phyloP scores from a whole-genome alignment of 1,140 invertebrate species.

The Macrostomum lignano region DNA sequence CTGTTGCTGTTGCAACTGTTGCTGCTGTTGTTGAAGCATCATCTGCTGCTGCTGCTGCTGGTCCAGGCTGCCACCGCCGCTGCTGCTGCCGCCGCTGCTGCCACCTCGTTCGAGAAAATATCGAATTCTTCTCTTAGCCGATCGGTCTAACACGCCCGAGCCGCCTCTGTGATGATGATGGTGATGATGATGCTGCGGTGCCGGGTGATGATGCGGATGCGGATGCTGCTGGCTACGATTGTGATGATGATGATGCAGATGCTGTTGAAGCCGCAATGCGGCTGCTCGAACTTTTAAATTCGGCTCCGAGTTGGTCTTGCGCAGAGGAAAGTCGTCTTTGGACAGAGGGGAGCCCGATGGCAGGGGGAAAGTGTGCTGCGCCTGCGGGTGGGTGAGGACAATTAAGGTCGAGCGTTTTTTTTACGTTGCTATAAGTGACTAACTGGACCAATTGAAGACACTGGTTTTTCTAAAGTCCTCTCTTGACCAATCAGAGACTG shows the following conservation, averaged over 20 bases:
- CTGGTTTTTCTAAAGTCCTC: conserved; percentile 1
- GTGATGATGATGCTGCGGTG: conserved; percentile 34
- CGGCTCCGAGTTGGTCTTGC: conserved; percentile 6
- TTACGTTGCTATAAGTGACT: not conserved
- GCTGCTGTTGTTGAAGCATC: too few relatives aligned
- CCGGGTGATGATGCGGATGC: too few relatives aligned
- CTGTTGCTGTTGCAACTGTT: too few relatives aligned
- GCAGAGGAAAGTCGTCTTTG: conserved; percentile 6
- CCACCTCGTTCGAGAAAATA: too few relatives aligned
- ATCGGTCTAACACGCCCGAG: too few relatives aligned
- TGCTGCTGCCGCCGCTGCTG: too few relatives aligned
- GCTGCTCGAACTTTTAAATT: conserved; percentile 6
- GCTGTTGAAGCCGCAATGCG: not conserved
- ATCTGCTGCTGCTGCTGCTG: too few relatives aligned
- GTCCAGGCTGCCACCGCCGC: too few relatives aligned
- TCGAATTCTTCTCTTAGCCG: too few relatives aligned
- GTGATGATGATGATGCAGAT: not conserved
- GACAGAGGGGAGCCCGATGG: not conserved
- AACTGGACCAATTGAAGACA: not conserved
- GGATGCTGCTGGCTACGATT: not conserved
- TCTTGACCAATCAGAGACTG: too few relatives aligned
- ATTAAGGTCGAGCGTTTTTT: not conserved
- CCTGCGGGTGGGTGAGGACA: not conserved
- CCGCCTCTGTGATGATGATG: too few relatives aligned
- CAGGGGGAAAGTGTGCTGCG: not conserved